Conservation (phyloP, 2,888 invertebrate species). For the Ditula angustiorana region DNA sequence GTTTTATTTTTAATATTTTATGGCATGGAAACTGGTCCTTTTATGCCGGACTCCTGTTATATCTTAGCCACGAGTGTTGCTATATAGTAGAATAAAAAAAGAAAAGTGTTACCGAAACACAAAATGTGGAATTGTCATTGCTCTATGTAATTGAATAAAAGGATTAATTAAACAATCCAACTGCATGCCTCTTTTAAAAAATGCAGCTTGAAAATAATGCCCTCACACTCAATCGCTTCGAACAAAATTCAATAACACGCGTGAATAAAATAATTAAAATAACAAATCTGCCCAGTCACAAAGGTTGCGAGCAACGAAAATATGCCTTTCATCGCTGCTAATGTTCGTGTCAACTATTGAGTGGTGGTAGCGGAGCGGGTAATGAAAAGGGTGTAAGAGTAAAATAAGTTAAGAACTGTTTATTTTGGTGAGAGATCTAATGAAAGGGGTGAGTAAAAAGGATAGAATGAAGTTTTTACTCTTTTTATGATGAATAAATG, state of each 20-base stretch:
- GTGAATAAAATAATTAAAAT: slow-evolving; percentile 43
- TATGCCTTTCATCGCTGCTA: slow-evolving; percentile 49
- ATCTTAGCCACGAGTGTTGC: no score
- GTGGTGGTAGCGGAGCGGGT: slow-evolving; percentile 44
- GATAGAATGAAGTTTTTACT: not conserved
- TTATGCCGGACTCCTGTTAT: no score
- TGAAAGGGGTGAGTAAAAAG: not conserved
- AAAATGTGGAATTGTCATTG: no score
- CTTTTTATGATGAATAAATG: no score
- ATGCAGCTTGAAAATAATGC: slow-evolving; percentile 41
- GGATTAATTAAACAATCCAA: not conserved
- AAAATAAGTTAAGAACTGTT: slow-evolving; percentile 37
- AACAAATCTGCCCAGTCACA: slow-evolving; percentile 17
- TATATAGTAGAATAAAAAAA: no score
- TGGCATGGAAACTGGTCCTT: no score
- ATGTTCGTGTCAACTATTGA: slow-evolving; percentile 44
- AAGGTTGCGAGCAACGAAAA: slow-evolving; percentile 12
- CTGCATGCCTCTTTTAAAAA: not conserved
- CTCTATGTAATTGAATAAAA: not conserved
- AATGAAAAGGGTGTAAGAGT: slow-evolving; percentile 51
- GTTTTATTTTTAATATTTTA: no score
- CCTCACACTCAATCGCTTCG: slow-evolving; percentile 53
- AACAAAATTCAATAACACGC: slow-evolving; percentile 66
- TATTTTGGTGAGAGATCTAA: slow-evolving; percentile 15
- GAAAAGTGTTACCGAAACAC: no score